These are phyloP conservation scores for Arenaria interpres DNA, from an alignment of 2,113 vertebrate genomes.

Conservation along the genomic window DNA sequence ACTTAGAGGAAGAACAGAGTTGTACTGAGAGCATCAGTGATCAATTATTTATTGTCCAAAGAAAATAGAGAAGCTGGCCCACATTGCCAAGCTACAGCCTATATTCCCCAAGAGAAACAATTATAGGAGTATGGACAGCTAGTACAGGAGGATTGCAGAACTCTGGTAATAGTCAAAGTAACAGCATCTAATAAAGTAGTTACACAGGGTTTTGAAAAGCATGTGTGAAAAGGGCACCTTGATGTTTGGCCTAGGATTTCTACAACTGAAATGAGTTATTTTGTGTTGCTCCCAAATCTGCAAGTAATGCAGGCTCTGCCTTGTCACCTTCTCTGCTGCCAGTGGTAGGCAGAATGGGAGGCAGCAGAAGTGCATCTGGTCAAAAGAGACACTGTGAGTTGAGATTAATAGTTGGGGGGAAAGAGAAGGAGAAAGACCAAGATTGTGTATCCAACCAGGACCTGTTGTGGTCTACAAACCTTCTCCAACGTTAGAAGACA, in stretches of 20 bases:
- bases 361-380: not conserved
- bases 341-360: not conserved
- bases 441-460: not conserved
- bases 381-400: not conserved
- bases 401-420: not conserved
- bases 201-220: not conserved
- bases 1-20: not conserved
- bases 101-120: not conserved
- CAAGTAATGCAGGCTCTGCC: not conserved
- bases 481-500: not conserved
- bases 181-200: not conserved
- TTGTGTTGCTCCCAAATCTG: not conserved
- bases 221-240: not conserved
- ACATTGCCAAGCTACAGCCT: not conserved
- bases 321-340: not conserved
- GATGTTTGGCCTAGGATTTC: not conserved
- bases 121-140: not conserved
- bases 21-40: not conserved
- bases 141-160: not conserved
- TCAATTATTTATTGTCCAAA: conserved; percentile 54
- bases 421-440: not conserved
- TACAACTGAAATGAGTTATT: not conserved
- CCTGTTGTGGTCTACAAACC: not conserved
- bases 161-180: not conserved
- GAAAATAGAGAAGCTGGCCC: conserved; percentile 7